Conservation (phyloP, 2,888 invertebrate genomes). For the Acleris literana region DNA sequence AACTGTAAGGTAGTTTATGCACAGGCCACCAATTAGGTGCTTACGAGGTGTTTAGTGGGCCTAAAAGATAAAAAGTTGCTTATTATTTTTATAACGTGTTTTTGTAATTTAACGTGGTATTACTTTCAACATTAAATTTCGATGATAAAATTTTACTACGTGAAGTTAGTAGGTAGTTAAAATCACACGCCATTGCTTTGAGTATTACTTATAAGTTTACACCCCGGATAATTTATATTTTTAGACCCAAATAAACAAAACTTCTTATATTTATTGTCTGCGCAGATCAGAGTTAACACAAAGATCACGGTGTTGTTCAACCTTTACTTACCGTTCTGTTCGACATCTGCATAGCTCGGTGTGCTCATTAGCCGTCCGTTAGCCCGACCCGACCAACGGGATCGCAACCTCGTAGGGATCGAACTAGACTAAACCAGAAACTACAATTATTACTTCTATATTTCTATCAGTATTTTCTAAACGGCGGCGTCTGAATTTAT, state of each 20-base stretch:
- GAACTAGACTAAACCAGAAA: conserved; percentile 28
- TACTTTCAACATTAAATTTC: neutral
- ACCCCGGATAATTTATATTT: neutral
- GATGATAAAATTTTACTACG: neutral
- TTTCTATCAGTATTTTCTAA: neutral
- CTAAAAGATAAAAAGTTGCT: neutral
- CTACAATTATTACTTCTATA: conserved; percentile 4
- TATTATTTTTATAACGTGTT: neutral
- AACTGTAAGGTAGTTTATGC: neutral
- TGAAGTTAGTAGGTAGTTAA: neutral
- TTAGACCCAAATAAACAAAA: neutral
- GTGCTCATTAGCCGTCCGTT: conserved; percentile 81
- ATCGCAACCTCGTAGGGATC: conserved; percentile 50
- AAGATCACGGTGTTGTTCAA: conserved; percentile 18
- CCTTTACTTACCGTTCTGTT: conserved; percentile 44
- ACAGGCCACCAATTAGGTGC: conserved; percentile 4
- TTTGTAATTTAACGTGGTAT: neutral
- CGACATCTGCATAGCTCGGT: conserved; percentile 77
- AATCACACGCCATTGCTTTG: too few species aligned
- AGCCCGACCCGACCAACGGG: conserved; percentile 64
- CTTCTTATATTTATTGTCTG: neutral
- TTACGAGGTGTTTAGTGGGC: conserved; percentile 3
- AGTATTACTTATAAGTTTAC: neutral
- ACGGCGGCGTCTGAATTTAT: too few species aligned
- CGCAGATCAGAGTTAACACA: conserved; percentile 8